phyloP scores from a whole-genome alignment of 2,113 vertebrate genomes.

The Sclerurus mexicanus region DNA sequence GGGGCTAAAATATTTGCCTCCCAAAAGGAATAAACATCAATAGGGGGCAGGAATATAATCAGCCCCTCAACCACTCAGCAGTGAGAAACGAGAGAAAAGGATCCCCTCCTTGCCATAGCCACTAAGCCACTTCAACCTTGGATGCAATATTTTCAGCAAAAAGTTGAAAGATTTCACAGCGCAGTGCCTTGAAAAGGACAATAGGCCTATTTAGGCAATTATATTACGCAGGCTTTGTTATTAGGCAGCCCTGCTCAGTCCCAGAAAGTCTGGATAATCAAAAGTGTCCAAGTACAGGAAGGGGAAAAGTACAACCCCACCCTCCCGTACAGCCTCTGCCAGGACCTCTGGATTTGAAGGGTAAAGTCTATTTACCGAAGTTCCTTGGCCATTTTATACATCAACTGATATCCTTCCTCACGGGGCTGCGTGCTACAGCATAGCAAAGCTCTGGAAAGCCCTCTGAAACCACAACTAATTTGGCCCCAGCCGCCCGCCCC shows the following conservation, averaged over 20 bases:
- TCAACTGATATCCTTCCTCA: constrained; percentile 30
- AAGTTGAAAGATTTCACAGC: constrained; percentile 29
- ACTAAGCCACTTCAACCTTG: background rate
- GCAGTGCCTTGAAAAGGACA: constrained; percentile 9
- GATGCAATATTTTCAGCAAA: background rate
- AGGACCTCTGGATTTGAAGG: constrained; percentile 43
- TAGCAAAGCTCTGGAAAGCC: constrained; percentile 13
- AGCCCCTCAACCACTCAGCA: background rate
- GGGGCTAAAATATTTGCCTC: constrained; percentile 43
- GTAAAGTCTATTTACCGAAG: constrained; percentile 42
- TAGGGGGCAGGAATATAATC: background rate
- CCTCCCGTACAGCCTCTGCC: constrained; percentile 39
- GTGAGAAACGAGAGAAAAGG: background rate
- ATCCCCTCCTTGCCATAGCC: background rate
- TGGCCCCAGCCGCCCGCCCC: background rate
- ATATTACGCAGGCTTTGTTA: constrained; percentile 55
- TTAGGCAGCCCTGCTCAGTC: constrained; percentile 46
- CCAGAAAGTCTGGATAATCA: constrained; percentile 62
- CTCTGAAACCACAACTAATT: constrained; percentile 12
- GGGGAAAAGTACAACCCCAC: constrained; percentile 64
- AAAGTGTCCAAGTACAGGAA: constrained; percentile 65
- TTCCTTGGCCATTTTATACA: constrained; percentile 40
- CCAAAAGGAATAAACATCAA: constrained; percentile 42
- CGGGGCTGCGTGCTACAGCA: background rate
- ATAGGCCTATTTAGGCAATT: constrained; percentile 58